Evolutionary conservation across 2,113 vertebrate species (phyloP), one percentile per base, ranked within the genome.

Genomic region (Myiagra hebetior): DNA sequence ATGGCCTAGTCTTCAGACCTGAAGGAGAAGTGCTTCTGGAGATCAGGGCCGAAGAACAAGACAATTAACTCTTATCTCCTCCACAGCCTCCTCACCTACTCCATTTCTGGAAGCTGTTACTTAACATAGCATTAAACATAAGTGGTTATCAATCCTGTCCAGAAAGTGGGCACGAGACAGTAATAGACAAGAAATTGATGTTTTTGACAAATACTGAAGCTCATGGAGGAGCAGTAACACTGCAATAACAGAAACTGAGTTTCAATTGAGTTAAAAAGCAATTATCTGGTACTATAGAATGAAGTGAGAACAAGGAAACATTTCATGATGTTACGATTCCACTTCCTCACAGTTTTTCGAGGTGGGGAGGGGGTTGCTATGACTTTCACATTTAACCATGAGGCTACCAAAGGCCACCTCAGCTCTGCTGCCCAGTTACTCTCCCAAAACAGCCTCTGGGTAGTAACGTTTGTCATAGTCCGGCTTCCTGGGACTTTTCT

Each of bases 211-310:
- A 83, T 52, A 33, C 39, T 92, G 93, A 91, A 69, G 52, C 65
- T 75, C n/a, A 11, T 15, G 20, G 63, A 94, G 85, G 79, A 91
- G 63, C 14, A 70, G 62, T 65, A 80, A 77, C 73, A 50, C 50
- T 21, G 55, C 50, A 87, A 16, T 50, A 91, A 89, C 69, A 65
- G 80, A 68, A 62, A 70, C 42, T 13, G 73, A 86, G 73, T 62
- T 94, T 96, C 95, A 95, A 82, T 79, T 93, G 93, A 95, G 91
- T 78, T 94, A 92, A 91, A 94, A 97, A 95, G 85, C 82, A 97
- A 94, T 93, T 90, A 88, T 87, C 74, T 74, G 52, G 35, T 50
- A 44, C 49, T 84, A 80, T 7, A 63, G 79, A 87, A 90, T 80
- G 67, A 97, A 97, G 79, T 69, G 72, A 76, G 87, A 91, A 76